Evolutionary conservation across 1,140 invertebrate species (phyloP).

Genomic region (Pentalonia nigronervosa): DNA sequence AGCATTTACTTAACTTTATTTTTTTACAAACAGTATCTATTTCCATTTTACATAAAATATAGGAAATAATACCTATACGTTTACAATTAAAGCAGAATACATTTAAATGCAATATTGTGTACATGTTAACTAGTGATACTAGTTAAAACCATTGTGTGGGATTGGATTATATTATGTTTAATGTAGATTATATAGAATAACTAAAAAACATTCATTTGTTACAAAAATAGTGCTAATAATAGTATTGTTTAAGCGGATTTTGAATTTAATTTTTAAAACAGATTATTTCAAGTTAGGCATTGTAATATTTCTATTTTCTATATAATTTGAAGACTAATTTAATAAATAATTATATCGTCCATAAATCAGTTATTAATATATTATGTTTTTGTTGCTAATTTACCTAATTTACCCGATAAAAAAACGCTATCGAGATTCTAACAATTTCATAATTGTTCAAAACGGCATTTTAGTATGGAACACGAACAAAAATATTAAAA

Average conservation of each 20-base stretch:
- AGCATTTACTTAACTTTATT: background rate
- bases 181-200: background rate
- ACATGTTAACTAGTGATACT: background rate
- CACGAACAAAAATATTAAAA: too few relatives aligned
- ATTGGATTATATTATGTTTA: background rate
- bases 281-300: background rate
- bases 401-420: too few relatives aligned
- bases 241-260: background rate
- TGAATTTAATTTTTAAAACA: background rate
- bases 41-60: background rate
- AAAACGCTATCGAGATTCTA: too few relatives aligned
- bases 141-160: background rate
- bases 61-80: background rate
- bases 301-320: too few relatives aligned
- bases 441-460: too few relatives aligned
- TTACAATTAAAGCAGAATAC: background rate
- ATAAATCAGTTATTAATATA: too few relatives aligned
- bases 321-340: background rate
- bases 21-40: background rate
- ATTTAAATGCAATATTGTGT: background rate
- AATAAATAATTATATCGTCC: too few relatives aligned
- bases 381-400: too few relatives aligned
- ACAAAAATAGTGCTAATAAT: background rate
- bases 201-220: background rate
- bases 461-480: too few relatives aligned